Evolutionary conservation across 1,140 invertebrate genomes (phyloP), one percentile per base, ranked within the genome.

Genomic region (Lysiphlebus fabarum): DNA sequence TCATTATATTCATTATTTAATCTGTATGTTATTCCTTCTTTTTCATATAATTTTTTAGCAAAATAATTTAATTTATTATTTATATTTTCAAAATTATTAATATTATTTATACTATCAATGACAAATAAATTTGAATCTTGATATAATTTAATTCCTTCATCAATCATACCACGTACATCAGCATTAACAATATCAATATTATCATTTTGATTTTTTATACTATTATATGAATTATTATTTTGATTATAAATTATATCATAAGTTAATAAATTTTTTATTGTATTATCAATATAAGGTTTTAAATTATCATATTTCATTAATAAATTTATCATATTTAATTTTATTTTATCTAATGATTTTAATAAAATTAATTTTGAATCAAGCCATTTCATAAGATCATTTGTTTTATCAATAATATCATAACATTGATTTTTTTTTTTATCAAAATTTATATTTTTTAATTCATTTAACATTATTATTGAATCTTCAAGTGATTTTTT

Each of bases 1-100:
- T 86, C 79, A 63, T 81, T 81, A 61, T 89, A 89, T 43, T 83
- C 80, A 2, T 86, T 86, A 67, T 88, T 89, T 2, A 89, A 69
- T 64, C 84, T 82, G 42, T 84, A 83, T 11, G 88, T 70, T 54
- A 83, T 82, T 58, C 82, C 82, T 65, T 86, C 84, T 59, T 83
- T 85, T 62, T 82, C 80, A 57, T 77, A 78, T 1, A 84, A 76
- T 9, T 77, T 76, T 6, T 77, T 69, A 7, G 73, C 80, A 57
- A 76, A 70, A 53, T 76, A 70, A 1, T 59, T 53, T 42, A 83
- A 61, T 59, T 76, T 73, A 12, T 71, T 65, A 48, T 70, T 67
- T 5, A 75, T 50, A 5, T 70, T 65, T 4, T 74, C 73, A 42
- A 80, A 64, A 36, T 70, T 67, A 73, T 79, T 55, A 26, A 62